Base-by-base conservation (phyloP, 2,888 invertebrate species). In the Xanthia togata region DNA sequence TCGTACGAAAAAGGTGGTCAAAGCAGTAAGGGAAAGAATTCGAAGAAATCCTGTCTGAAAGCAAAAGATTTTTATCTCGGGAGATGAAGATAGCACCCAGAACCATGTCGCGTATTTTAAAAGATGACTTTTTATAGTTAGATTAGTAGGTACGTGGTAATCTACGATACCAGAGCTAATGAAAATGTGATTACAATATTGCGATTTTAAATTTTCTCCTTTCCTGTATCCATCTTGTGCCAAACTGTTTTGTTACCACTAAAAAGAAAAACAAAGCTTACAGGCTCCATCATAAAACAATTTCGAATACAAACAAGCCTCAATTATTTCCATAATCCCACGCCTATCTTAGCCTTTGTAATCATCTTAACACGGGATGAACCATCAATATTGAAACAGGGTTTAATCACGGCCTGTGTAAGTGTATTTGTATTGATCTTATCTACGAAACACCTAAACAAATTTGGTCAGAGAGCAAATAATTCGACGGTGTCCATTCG, bases 401-500 rank as follows among this genome's bases (percentile, higher is more conserved):
- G 65, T 72, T 87, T 84, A 86, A 88, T 87, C 87, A 87, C 80
- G 79, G 78, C 44, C 77, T 71, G 2, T 65, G 62, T 70, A 78
- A 82, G 79, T 82, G 74, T 89, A 79, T 88, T 88, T 87, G 72
- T 82, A 74, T 86, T 85, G 87, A 78, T 87, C 80, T 80, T 81
- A 79, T 78, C 78, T 82, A 53, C 65, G 71, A 78, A 81, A 87
- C 84, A 87, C 88, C 88, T 88, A 89, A 88, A 89, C 88, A 89
- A 89, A 89, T 89, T 89, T 87, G 80, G 79, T 81, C 79, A 82
- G 83, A 80, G 74, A 73, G 75, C 77, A 89, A 88, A 87, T 88
- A 89, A 87, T 87, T 80, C 80, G 57, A 35, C 38, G 65, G 79
- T 81, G 85, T 85, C 86, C 83, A 85, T 81, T 79, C 83, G 76